Conservation (phyloP, 2,888 invertebrate species). For the Stenchaetothrips biformis region DNA sequence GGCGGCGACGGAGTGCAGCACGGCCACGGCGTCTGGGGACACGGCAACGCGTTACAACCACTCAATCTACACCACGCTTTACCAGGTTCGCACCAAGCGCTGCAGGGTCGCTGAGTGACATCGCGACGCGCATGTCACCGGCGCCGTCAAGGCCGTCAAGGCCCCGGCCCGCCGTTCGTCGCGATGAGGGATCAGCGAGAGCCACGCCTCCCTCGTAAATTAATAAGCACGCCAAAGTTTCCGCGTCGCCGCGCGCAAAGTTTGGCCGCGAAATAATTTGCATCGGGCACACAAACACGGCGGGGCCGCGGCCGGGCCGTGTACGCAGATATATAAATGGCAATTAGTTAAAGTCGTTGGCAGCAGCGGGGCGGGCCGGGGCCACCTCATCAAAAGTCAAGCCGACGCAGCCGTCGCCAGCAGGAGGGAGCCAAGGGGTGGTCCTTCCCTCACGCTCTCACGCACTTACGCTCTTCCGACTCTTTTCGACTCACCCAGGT, state of each 20-base stretch:
- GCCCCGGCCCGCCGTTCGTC: neutral
- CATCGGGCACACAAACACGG: neutral
- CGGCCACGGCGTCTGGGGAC: neutral
- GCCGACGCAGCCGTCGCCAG: neutral
- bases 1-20: neutral
- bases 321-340: slow-evolving; percentile 21
- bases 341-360: slow-evolving; percentile 4
- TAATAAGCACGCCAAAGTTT: neutral
- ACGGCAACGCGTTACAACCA: neutral
- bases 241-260: slow-evolving; percentile 13
- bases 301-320: neutral
- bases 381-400: slow-evolving; percentile 11
- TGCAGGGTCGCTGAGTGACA: neutral
- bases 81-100: neutral
- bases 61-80: neutral
- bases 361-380: neutral
- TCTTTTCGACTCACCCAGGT: slow-evolving; percentile 35
- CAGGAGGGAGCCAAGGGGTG: neutral
- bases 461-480: too few species aligned
- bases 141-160: neutral
- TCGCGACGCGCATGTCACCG: neutral
- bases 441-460: neutral
- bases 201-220: neutral
- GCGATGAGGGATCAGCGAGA: slow-evolving; percentile 5
- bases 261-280: slow-evolving; percentile 12